Evolutionary conservation across 2,888 invertebrate genomes (phyloP), one percentile per base, ranked within the genome.

Genomic region (Oscheius sp.): DNA sequence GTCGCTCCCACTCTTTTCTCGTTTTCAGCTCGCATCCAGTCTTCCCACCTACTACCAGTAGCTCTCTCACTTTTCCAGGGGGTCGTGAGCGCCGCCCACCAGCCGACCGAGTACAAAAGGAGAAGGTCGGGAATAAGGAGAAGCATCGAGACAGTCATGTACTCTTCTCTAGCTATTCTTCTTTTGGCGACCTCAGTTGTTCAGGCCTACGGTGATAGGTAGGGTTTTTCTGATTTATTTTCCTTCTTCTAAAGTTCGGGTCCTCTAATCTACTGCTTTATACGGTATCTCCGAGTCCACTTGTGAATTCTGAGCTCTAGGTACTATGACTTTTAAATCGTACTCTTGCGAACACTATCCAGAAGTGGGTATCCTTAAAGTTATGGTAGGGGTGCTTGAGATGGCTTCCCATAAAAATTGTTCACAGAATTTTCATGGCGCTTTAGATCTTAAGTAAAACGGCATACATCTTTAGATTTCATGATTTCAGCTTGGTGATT

Each of bases 21-120:
- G 65, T 65, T 65, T 65, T 21, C 50, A 60, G 60, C 60, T 63
- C 63, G 63, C 48, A 48, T 63, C 32, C 63, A 42, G 42, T 42
- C 42, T 42, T 42, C 42, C 42, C 42, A 42, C 42, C 42, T 42
- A 42, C 55, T 68, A 68, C 68, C 68, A 68, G 68, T 68, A 68
- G 68, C 37, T 35, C 37, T 37, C 21, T 51, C 21, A 21, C 29
- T 33, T n/a, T 32, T 42, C 42, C 42, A 42, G 42, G 42, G 42
- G 53, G 55, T 68, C 68, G 68, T 68, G 68, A 32, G 68, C 68
- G 55, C 68, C 68, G 68, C 68, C 68, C 68, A 33, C 68, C 55
- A 32, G 55, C 51, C 42, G 35, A 21, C 55, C 4, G 42, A 63
- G 53, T 68, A 68, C 68, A 68, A 68, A 68, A 68, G 53, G 68